Evolutionary conservation across 2,888 invertebrate genomes (phyloP).

Genomic region (Helleia helle): DNA sequence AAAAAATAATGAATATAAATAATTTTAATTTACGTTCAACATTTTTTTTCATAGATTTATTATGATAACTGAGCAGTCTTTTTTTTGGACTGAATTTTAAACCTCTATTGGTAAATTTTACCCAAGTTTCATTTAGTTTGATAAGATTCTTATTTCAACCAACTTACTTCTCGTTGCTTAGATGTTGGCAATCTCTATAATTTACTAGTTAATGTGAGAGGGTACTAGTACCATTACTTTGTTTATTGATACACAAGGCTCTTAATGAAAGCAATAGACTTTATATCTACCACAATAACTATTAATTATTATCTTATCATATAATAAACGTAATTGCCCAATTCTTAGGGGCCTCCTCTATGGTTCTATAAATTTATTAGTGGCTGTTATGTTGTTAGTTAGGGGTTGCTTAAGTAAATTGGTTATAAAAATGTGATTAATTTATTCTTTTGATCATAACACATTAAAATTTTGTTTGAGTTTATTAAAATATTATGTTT

Average conservation of each 20-base stretch:
- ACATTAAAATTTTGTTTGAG: too few species aligned
- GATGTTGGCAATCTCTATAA: too few species aligned
- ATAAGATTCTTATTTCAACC: too few species aligned
- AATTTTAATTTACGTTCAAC: too few species aligned
- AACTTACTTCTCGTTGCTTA: too few species aligned
- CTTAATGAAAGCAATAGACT: conserved; percentile 3
- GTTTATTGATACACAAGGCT: conserved; percentile 5
- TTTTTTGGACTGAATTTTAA: conserved; percentile 14
- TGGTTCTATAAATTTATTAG: conserved; percentile 49
- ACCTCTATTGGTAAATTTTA: too few species aligned
- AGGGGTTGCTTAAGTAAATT: conserved; percentile 32
- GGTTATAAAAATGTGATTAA: not conserved
- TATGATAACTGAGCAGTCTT: too few species aligned
- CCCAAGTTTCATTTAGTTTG: too few species aligned
- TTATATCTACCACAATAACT: conserved; percentile 22
- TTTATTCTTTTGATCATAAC: not conserved
- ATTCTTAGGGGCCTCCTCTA: conserved; percentile 48
- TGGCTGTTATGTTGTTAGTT: conserved; percentile 32
- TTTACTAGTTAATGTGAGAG: too few species aligned
- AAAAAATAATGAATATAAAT: too few species aligned
- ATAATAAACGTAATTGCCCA: conserved; percentile 58
- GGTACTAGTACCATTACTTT: not conserved
- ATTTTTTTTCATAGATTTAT: too few species aligned
- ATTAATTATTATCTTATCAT: conserved; percentile 37
- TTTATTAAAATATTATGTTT: too few species aligned